Evolutionary conservation across 2,797 vertebrate species (phyloP).

Genomic region (Phataginus tricuspis): DNA sequence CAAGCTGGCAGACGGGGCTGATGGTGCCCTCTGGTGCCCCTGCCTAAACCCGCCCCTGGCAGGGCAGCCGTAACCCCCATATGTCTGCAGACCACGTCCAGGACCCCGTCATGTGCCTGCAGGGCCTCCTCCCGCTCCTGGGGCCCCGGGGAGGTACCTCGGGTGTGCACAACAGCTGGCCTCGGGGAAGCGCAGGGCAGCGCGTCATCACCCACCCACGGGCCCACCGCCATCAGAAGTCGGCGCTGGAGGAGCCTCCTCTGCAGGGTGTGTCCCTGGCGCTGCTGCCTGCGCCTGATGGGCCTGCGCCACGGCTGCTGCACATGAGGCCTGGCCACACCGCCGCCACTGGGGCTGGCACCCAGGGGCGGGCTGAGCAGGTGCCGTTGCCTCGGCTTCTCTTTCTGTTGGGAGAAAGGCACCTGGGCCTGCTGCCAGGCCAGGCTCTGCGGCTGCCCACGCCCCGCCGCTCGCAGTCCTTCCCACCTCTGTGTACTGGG

Average conservation of each 20-base stretch:
- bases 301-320: background rate
- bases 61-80: background rate
- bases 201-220: constrained; percentile 91
- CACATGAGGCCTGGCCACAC: background rate
- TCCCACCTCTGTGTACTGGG: fast-evolving
- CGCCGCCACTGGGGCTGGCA: fast-evolving
- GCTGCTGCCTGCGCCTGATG: fast-evolving
- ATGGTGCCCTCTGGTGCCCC: too few relatives aligned
- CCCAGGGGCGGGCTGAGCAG: fast-evolving
- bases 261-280: constrained; percentile 27
- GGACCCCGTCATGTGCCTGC: background rate
- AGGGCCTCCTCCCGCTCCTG: background rate
- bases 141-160: constrained; percentile 79
- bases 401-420: background rate
- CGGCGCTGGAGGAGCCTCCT: constrained; percentile 77
- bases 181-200: constrained; percentile 70
- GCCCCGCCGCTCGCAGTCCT: fast-evolving
- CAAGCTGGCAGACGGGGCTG: background rate
- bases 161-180: constrained; percentile 41
- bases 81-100: background rate
- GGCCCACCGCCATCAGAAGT: constrained; percentile 88
- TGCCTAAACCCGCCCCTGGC: background rate
- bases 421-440: background rate
- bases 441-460: fast-evolving
- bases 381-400: constrained; percentile 14